Evolutionary conservation across 2,888 invertebrate genomes (phyloP).

Genomic region (Phortica magna): DNA sequence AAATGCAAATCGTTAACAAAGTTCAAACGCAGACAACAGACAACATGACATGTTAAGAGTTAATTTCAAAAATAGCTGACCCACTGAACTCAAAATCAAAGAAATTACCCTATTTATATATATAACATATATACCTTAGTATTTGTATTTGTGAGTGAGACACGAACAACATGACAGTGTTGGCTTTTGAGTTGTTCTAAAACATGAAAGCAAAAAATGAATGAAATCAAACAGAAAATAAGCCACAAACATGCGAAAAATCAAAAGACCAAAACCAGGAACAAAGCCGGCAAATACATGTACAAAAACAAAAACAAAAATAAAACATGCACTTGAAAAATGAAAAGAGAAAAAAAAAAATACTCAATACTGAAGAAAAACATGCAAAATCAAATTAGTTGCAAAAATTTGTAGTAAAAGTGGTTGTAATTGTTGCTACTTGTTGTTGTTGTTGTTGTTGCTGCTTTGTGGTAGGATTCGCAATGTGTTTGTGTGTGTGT

Average conservation of each 20-base stretch:
- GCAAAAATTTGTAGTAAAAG: slow-evolving; percentile 54
- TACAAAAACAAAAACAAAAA: slow-evolving; percentile 38
- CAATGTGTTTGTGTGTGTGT: slow-evolving; percentile 35
- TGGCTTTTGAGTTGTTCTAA: slow-evolving; percentile 14
- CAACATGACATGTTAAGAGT: slow-evolving; percentile 23
- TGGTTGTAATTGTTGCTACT: slow-evolving; percentile 62
- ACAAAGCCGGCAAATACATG: slow-evolving; percentile 44
- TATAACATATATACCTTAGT: not conserved
- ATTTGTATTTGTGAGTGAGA: too few species aligned
- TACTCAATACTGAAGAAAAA: slow-evolving; percentile 21
- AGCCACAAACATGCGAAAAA: slow-evolving; percentile 43
- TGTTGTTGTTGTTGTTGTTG: slow-evolving; percentile 52
- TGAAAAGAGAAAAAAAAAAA: slow-evolving; percentile 14
- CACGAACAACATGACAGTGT: slow-evolving; percentile 26
- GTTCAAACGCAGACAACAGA: slow-evolving; percentile 3
- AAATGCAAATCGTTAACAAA: slow-evolving; percentile 25
- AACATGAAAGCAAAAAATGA: not conserved
- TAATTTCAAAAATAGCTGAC: slow-evolving; percentile 25
- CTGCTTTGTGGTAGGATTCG: slow-evolving; percentile 31
- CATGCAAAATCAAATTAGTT: slow-evolving; percentile 58
- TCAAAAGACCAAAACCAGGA: slow-evolving; percentile 38
- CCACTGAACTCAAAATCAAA: slow-evolving; percentile 39
- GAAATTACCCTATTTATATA: slow-evolving; percentile 13
- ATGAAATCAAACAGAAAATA: slow-evolving; percentile 22
- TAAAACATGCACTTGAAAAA: slow-evolving; percentile 53